These are phyloP conservation scores for Rhimphoctona megacephalus DNA, from an alignment of 2,888 invertebrate genomes.

Conservation along the genomic window DNA sequence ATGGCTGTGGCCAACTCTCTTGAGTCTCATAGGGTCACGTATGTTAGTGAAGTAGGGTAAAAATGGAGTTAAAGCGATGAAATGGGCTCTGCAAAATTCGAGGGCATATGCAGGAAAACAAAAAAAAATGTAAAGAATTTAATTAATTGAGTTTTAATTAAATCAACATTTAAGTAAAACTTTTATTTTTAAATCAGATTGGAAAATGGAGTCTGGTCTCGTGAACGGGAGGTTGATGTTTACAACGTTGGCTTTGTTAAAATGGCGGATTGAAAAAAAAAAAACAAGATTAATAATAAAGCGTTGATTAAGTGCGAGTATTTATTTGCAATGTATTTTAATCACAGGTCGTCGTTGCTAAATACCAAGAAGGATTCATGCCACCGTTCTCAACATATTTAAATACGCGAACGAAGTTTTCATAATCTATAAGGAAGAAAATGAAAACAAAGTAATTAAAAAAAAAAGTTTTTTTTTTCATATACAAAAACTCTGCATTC, in stretches of 20 bases:
- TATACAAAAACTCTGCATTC: too few species aligned
- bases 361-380: background rate
- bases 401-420: conserved; percentile 64
- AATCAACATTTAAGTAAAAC: background rate
- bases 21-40: too few species aligned
- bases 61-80: too few species aligned
- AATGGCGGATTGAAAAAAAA: background rate
- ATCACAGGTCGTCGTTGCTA: too few species aligned
- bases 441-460: background rate
- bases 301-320: background rate
- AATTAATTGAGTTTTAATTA: too few species aligned
- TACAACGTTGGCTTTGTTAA: background rate
- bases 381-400: conserved; percentile 62
- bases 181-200: background rate
- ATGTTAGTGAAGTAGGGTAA: too few species aligned
- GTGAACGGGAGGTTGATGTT: too few species aligned
- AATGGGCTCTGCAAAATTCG: too few species aligned
- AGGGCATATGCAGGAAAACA: too few species aligned
- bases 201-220: background rate
- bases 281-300: background rate
- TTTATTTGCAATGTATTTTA: background rate
- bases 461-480: background rate
- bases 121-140: too few species aligned
- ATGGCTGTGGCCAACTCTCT: too few species aligned
- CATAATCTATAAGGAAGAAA: conserved; percentile 52